Percentiles rank a stretch among this genome's conserved stretches.
phyloP scores from a whole-genome alignment of 2,888 invertebrate genomes.

The Erannis defoliaria region DNA sequence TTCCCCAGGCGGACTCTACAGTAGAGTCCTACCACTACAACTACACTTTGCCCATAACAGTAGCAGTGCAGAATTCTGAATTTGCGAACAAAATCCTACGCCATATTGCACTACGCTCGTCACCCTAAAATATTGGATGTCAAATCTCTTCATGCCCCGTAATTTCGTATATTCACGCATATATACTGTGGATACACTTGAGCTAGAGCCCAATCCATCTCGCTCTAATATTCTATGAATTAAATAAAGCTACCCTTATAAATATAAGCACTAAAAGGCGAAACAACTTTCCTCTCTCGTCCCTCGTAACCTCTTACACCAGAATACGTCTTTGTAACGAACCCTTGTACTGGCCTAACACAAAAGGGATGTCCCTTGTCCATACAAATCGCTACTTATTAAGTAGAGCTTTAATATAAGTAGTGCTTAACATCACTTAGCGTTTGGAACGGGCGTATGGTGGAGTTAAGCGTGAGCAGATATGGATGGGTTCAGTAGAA shows the following conservation, averaged over 20 bases:
- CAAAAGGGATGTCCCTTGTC: constrained; percentile 31
- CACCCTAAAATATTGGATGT: no score
- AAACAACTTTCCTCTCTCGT: constrained; percentile 1
- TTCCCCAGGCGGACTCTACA: no score
- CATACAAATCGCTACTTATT: constrained; percentile 35
- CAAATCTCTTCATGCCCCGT: no score
- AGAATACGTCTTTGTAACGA: constrained; percentile 10
- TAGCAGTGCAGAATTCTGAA: no score
- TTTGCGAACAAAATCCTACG: no score
- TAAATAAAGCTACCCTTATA: background rate
- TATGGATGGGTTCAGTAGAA: background rate
- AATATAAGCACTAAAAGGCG: constrained; percentile 2
- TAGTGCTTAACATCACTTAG: constrained; percentile 44
- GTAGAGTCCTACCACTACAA: no score
- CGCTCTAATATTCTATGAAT: background rate
- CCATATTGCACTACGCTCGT: no score
- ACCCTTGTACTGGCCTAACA: constrained; percentile 11
- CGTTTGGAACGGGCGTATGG: constrained; percentile 15
- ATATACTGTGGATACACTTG: background rate
- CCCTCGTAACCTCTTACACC: constrained; percentile 8
- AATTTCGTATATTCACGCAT: no score
- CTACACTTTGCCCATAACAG: no score
- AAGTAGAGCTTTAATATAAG: constrained; percentile 30
- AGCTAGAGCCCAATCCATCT: background rate
- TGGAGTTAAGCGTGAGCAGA: background rate